phyloP scores from a whole-genome alignment of 2,888 invertebrate species.

The Penaeus monodon region DNA sequence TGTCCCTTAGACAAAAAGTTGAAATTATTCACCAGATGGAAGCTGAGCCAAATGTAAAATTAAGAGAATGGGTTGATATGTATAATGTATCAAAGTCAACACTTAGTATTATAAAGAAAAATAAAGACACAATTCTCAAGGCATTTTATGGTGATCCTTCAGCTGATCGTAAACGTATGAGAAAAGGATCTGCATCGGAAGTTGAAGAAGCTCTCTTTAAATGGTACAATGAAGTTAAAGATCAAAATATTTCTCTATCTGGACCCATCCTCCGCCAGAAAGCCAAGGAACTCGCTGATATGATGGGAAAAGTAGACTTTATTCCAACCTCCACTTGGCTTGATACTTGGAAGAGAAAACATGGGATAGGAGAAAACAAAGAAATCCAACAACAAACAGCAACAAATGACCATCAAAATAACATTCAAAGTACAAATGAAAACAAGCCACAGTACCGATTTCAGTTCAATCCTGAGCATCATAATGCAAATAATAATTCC shows the following conservation, averaged over 20 bases:
- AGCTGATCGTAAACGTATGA: slow-evolving; percentile 40
- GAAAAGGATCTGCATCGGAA: slow-evolving; percentile 39
- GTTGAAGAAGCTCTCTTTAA: slow-evolving; percentile 39
- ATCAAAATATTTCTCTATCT: slow-evolving; percentile 11
- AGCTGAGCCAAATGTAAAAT: slow-evolving; percentile 34
- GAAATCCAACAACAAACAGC: slow-evolving; percentile 5
- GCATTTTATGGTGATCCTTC: slow-evolving; percentile 43
- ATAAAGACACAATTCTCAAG: slow-evolving; percentile 40
- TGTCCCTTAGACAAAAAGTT: slow-evolving; percentile 37
- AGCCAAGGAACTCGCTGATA: slow-evolving; percentile 32
- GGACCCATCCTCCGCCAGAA: slow-evolving; percentile 20
- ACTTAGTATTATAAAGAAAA: slow-evolving; percentile 36
- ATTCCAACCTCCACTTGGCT: slow-evolving; percentile 38
- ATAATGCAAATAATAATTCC: slow-evolving; percentile 13
- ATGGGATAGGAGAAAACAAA: slow-evolving; percentile 16
- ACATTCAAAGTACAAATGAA: slow-evolving; percentile 13
- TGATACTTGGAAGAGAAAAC: slow-evolving; percentile 35
- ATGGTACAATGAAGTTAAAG: slow-evolving; percentile 40
- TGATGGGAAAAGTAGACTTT: slow-evolving; percentile 39
- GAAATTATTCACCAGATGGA: slow-evolving; percentile 44
- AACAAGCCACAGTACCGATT: slow-evolving; percentile 33
- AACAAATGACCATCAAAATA: slow-evolving; percentile 13
- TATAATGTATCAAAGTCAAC: slow-evolving; percentile 41
- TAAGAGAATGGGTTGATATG: slow-evolving; percentile 40
- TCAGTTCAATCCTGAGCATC: slow-evolving; percentile 25